These are phyloP conservation scores for Panagrolaimus sp. DNA, from an alignment of 1,140 invertebrate species.

Conservation along the genomic window DNA sequence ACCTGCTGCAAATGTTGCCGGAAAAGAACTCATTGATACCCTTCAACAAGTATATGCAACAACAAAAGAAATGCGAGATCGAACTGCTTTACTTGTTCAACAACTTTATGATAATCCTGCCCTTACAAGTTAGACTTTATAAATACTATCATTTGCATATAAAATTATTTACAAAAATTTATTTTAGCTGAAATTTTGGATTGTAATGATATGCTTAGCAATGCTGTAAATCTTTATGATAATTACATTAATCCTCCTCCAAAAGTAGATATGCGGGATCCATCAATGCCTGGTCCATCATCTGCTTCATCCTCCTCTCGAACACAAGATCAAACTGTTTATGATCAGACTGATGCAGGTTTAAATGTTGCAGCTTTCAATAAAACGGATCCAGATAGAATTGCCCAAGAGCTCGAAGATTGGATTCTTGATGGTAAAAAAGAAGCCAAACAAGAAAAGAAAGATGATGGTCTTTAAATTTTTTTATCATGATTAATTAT, in stretches of 20 bases:
- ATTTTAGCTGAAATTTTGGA: conserved; percentile 1
- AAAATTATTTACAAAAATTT: background rate
- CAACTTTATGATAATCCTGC: conserved; percentile 56
- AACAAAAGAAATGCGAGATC: conserved; percentile 16
- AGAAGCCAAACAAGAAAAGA: background rate
- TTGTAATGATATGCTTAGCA: conserved; percentile 2
- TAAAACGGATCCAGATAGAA: conserved; percentile 3
- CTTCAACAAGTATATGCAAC: conserved; percentile 4
- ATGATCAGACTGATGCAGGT: conserved; percentile 9
- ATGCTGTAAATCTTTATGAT: conserved; percentile 10
- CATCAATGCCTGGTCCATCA: conserved; percentile 62
- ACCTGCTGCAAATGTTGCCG: background rate
- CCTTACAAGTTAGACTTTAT: background rate
- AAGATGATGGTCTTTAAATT: conserved; percentile 1
- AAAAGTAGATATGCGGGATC: background rate
- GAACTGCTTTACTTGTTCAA: conserved; percentile 8
- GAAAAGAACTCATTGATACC: background rate
- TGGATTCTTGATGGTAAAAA: conserved; percentile 10
- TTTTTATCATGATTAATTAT: no score
- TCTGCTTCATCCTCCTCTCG: background rate
- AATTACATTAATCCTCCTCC: background rate
- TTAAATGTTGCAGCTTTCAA: conserved; percentile 10
- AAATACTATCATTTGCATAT: conserved; percentile 71
- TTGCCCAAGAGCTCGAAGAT: conserved; percentile 9
- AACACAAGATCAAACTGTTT: background rate